Evolutionary conservation across 2,113 vertebrate genomes (phyloP).

Genomic region (Triplophysa dalaica): DNA sequence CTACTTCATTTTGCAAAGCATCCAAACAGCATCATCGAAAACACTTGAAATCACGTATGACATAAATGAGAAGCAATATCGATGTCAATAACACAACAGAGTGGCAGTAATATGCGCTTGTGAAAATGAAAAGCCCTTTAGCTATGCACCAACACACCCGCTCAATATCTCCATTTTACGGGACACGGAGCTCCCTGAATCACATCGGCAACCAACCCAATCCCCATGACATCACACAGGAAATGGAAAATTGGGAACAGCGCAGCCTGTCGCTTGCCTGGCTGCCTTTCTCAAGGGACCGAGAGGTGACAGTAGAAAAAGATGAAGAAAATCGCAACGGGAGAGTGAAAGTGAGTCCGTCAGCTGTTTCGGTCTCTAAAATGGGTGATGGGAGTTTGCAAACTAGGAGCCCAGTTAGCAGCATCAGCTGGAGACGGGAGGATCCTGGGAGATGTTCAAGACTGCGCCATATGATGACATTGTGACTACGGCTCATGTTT

Average conservation of each 20-base stretch:
- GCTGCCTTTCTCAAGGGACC: not conserved
- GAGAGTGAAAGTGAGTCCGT: not conserved
- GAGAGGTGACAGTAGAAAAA: not conserved
- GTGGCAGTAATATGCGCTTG: slow-evolving; percentile 47
- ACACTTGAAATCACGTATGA: slow-evolving; percentile 4
- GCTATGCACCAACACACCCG: slow-evolving; percentile 32
- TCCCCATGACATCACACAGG: slow-evolving; percentile 42
- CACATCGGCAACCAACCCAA: slow-evolving; percentile 8
- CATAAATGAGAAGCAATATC: slow-evolving; percentile 1
- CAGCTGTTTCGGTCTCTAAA: not conserved
- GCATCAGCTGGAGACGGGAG: not conserved
- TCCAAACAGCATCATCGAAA: slow-evolving; percentile 28
- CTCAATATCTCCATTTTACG: slow-evolving; percentile 53
- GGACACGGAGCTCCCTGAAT: slow-evolving; percentile 18
- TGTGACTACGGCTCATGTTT: not conserved
- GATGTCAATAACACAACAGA: slow-evolving; percentile 28
- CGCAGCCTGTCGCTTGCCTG: not conserved
- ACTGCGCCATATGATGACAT: not conserved
- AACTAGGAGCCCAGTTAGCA: not conserved
- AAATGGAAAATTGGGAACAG: slow-evolving; percentile 43
- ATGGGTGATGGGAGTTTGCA: not conserved
- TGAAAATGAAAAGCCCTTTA: slow-evolving; percentile 50
- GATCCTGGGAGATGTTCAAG: not conserved
- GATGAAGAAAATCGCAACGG: not conserved
- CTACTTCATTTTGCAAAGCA: not conserved